Conservation (phyloP, 2,797 vertebrate species). For the Percopsis omiscomaycus region DNA sequence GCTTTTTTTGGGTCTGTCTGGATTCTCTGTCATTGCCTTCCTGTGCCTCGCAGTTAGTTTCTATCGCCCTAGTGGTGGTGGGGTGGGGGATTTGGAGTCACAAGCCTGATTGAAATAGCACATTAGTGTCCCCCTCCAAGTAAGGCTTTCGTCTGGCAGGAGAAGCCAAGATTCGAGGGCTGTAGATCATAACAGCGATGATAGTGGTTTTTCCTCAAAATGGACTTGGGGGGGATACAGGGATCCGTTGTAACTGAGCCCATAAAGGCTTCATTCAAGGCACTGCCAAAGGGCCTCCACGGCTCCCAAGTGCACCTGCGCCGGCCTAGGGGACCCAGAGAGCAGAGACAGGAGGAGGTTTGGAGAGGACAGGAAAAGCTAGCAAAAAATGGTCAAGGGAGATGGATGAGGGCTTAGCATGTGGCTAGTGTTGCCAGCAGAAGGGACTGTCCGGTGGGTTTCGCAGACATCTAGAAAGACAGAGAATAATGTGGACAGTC, state of each 20-base stretch:
- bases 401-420: constrained; percentile 38
- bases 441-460: constrained; percentile 41
- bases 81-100: constrained; percentile 26
- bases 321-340: constrained; percentile 45
- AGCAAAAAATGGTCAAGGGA: constrained; percentile 28
- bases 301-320: constrained; percentile 67
- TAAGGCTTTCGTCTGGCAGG: constrained; percentile 34
- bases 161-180: constrained; percentile 50
- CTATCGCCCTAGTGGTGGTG: constrained; percentile 32
- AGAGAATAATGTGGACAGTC: constrained; percentile 21
- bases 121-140: constrained; percentile 25
- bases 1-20: constrained; percentile 43
- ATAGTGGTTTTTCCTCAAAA: constrained; percentile 67
- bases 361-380: constrained; percentile 40
- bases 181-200: constrained; percentile 77
- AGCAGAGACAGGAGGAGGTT: constrained; percentile 20
- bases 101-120: constrained; percentile 59
- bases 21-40: constrained; percentile 47
- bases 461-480: constrained; percentile 31
- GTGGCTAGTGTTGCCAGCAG: constrained; percentile 34
- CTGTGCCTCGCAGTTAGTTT: constrained; percentile 50
- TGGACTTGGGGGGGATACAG: constrained; percentile 60
- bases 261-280: constrained; percentile 76
- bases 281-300: constrained; percentile 55
- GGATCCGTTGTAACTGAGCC: constrained; percentile 66